A percentile compares a stretch with the other conserved stretches of the same genome.
These are phyloP conservation scores for Myotis vivesi DNA, from an alignment of 2,797 vertebrate species.

Conservation along the genomic window DNA sequence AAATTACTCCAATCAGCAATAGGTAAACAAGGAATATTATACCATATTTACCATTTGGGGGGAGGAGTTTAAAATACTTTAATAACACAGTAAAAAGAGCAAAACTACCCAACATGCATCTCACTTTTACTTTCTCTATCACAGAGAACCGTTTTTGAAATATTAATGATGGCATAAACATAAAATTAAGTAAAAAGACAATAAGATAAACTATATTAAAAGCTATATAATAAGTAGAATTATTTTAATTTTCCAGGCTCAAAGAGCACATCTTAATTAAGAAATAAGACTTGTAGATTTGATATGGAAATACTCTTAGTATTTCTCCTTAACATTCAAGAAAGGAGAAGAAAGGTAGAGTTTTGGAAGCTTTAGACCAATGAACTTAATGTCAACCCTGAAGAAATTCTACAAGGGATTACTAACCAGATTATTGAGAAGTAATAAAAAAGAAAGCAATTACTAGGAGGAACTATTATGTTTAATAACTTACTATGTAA, in stretches of 20 bases:
- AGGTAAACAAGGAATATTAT: not conserved
- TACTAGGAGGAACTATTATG: not conserved
- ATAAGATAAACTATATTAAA: not conserved
- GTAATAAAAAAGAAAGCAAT: not conserved
- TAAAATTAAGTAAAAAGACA: not conserved
- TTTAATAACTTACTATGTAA: not conserved
- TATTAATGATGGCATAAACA: not conserved
- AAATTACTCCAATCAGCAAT: not conserved
- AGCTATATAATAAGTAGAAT: not conserved
- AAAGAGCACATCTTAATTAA: not conserved
- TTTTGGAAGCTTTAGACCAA: not conserved
- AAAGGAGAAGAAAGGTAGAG: not conserved
- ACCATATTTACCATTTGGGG: not conserved
- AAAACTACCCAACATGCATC: not conserved
- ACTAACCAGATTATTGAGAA: not conserved
- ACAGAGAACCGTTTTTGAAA: not conserved
- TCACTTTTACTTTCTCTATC: not conserved
- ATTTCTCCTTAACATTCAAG: not conserved
- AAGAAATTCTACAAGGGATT: constrained; percentile 9
- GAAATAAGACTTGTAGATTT: not conserved
- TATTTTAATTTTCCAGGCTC: not conserved
- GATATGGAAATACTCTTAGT: not conserved
- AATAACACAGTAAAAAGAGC: not conserved
- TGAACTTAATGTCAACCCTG: not conserved
- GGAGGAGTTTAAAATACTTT: not conserved